Conservation (phyloP, 2,113 vertebrate genomes). For the Osmerus mordax region DNA sequence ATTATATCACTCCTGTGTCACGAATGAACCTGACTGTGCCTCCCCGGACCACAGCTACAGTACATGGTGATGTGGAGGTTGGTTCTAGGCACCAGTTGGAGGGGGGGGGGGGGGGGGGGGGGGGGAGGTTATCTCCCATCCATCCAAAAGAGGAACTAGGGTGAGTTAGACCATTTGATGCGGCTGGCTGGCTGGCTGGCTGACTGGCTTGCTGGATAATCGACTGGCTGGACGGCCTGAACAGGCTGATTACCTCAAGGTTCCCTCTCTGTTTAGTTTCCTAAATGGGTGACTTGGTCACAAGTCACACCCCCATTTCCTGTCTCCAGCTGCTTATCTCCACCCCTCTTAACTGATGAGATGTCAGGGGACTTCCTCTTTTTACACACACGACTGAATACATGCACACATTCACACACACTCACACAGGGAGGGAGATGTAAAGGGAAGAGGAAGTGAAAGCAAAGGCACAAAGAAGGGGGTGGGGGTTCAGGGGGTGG, state of each 20-base stretch:
- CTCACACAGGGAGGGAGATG: background rate
- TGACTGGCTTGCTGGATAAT: too few species aligned
- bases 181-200: too few species aligned
- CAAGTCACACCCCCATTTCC: slow-evolving; percentile 52
- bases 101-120: slow-evolving; percentile 1
- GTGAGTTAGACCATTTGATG: slow-evolving; percentile 42
- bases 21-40: too few species aligned
- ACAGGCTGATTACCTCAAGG: slow-evolving; percentile 15
- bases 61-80: background rate
- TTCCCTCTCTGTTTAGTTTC: slow-evolving; percentile 19
- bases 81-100: slow-evolving; percentile 51
- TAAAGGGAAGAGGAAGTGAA: slow-evolving; percentile 55
- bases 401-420: slow-evolving; percentile 6
- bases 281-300: slow-evolving; percentile 25
- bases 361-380: slow-evolving; percentile 63
- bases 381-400: slow-evolving; percentile 18
- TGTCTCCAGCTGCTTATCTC: slow-evolving; percentile 61
- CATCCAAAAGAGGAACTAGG: slow-evolving; percentile 26
- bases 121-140: background rate
- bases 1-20: too few species aligned
- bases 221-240: too few species aligned
- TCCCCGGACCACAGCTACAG: too few species aligned
- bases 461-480: slow-evolving; percentile 26
- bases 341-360: slow-evolving; percentile 35
- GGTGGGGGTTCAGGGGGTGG: background rate